A percentile compares a stretch with the other conserved stretches of the same genome.
Evolutionary conservation across 2,113 vertebrate genomes (phyloP).

Genomic region (Pogonocichla stellata): DNA sequence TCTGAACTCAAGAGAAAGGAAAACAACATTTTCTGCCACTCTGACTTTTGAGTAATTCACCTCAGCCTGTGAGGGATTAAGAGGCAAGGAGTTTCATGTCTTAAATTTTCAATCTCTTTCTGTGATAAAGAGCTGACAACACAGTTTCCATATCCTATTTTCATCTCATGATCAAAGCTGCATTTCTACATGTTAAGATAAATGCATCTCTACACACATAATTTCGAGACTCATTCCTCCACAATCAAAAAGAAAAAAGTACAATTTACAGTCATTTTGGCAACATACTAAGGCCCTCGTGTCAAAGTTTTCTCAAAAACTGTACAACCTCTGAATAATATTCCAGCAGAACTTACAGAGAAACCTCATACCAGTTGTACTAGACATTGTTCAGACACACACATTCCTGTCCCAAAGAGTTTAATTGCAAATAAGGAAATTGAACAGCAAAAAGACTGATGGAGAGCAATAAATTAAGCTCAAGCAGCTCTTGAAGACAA

Average conservation of each 20-base stretch:
- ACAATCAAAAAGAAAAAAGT: neutral
- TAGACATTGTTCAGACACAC: neutral
- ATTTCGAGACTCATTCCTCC: neutral
- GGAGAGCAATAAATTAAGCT: neutral
- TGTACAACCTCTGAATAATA: neutral
- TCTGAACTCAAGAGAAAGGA: neutral
- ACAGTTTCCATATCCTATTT: neutral
- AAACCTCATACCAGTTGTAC: rapidly evolving
- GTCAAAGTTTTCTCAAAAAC: neutral
- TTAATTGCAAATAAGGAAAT: neutral
- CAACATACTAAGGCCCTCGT: neutral
- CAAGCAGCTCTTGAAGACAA: neutral
- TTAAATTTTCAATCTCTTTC: neutral
- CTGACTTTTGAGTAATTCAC: neutral
- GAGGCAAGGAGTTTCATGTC: neutral
- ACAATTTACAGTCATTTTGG: neutral
- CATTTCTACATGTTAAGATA: neutral
- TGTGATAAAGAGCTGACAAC: neutral
- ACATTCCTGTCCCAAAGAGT: neutral
- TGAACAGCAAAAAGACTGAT: neutral
- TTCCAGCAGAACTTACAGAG: neutral
- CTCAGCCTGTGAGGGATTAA: neutral
- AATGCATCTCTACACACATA: neutral
- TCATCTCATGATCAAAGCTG: neutral
- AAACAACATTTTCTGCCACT: neutral